Evolutionary conservation across 2,888 invertebrate genomes (phyloP).

Genomic region (Xestobium rufovillosum): DNA sequence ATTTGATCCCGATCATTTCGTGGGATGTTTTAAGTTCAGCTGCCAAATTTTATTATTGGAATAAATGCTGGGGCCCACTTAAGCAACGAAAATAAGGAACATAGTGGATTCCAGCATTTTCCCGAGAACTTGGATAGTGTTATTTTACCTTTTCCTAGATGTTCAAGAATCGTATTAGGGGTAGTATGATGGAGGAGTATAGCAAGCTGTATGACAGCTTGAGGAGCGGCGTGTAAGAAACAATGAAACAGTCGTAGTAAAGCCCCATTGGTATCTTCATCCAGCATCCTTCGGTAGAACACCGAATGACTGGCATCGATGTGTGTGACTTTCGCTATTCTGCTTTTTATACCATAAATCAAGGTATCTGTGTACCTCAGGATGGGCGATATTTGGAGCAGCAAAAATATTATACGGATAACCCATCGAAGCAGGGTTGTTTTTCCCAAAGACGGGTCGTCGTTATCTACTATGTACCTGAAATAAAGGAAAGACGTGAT

Average conservation of each 20-base stretch:
- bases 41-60: too few species aligned
- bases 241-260: slow-evolving; percentile 43
- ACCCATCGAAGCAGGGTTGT: slow-evolving; percentile 42
- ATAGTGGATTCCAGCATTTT: too few species aligned
- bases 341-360: slow-evolving; percentile 41
- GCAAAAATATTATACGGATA: slow-evolving; percentile 41
- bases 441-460: slow-evolving; percentile 40
- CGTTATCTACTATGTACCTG: slow-evolving; percentile 45
- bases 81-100: too few species aligned
- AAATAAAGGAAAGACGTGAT: slow-evolving; percentile 22
- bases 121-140: too few species aligned
- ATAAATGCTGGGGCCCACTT: too few species aligned
- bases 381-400: slow-evolving; percentile 45
- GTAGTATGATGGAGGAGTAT: slow-evolving; percentile 36
- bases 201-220: slow-evolving; percentile 42
- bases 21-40: too few species aligned
- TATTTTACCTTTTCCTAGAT: slow-evolving; percentile 14
- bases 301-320: slow-evolving; percentile 34
- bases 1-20: too few species aligned
- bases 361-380: slow-evolving; percentile 44
- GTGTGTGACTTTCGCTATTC: slow-evolving; percentile 34
- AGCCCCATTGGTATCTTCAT: slow-evolving; percentile 44
- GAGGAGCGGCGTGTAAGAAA: slow-evolving; percentile 43
- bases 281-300: slow-evolving; percentile 42
- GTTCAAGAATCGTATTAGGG: slow-evolving; percentile 24